Evolutionary conservation across 2,113 vertebrate genomes (phyloP).

Genomic region (Tapirus terrestris): DNA sequence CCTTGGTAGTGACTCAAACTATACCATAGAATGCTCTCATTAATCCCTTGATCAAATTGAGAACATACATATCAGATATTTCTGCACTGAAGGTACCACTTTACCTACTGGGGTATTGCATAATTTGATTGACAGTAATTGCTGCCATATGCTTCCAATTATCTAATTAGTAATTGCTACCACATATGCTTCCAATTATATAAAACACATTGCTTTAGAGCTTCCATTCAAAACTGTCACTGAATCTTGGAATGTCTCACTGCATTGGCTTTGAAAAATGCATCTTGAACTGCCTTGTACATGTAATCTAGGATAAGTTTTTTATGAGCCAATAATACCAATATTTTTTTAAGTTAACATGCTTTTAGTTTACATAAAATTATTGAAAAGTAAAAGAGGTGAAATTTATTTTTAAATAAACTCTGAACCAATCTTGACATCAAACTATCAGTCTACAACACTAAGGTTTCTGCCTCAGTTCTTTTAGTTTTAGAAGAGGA

Average conservation of each 20-base stretch:
- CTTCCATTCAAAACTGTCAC: constrained; percentile 42
- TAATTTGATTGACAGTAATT: constrained; percentile 75
- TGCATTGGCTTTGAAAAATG: background rate
- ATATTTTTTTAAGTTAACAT: background rate
- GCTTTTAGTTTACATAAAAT: background rate
- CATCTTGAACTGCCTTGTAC: background rate
- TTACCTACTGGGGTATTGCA: constrained; percentile 24
- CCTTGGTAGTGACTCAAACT: background rate
- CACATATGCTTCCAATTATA: constrained; percentile 46
- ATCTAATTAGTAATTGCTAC: constrained; percentile 63
- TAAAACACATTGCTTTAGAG: background rate
- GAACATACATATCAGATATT: background rate
- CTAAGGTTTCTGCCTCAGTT: background rate
- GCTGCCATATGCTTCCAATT: constrained; percentile 56
- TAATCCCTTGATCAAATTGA: constrained; percentile 47
- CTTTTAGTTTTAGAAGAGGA: constrained; percentile 12
- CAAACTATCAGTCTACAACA: background rate
- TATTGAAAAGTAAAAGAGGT: background rate
- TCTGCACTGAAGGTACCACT: background rate
- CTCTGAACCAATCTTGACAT: background rate
- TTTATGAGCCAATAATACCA: background rate
- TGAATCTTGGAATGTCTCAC: background rate
- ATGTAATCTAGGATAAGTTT: background rate
- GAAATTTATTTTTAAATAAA: background rate
- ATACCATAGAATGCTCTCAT: background rate